Conservation (phyloP, 1,140 invertebrate genomes). For the Dreissena rostriformis region DNA sequence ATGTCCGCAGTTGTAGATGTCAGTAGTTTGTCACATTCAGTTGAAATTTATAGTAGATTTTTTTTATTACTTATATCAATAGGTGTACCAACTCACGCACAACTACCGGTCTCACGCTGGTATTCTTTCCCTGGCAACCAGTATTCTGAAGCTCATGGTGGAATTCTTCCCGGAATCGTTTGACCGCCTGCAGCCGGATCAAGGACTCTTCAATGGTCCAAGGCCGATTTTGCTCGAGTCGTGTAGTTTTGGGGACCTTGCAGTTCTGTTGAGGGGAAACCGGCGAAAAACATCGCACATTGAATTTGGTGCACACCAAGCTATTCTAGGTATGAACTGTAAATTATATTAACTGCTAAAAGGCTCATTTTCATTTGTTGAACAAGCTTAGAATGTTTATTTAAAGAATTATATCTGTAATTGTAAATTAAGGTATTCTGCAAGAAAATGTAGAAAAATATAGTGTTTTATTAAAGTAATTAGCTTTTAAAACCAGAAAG, state of each 20-base stretch:
- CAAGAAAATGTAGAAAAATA: too few relatives aligned
- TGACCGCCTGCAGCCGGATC: slow-evolving; percentile 67
- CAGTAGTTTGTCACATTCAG: too few relatives aligned
- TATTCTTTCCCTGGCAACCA: slow-evolving; percentile 65
- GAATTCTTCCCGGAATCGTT: slow-evolving; percentile 73
- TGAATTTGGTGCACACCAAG: slow-evolving; percentile 74
- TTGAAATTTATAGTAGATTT: too few relatives aligned
- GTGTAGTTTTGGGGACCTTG: slow-evolving; percentile 62
- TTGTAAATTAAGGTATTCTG: too few relatives aligned
- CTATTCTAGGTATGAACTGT: slow-evolving; percentile 28
- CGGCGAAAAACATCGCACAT: slow-evolving; percentile 61
- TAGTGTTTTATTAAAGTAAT: too few relatives aligned
- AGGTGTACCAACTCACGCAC: slow-evolving; percentile 64
- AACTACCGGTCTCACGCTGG: slow-evolving; percentile 74
- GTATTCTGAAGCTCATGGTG: slow-evolving; percentile 65
- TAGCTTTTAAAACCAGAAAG: too few relatives aligned
- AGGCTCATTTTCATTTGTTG: too few relatives aligned
- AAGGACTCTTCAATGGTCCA: slow-evolving; percentile 70
- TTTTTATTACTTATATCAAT: too few relatives aligned
- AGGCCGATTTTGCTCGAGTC: slow-evolving; percentile 70
- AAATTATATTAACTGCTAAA: too few relatives aligned
- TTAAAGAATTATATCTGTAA: too few relatives aligned
- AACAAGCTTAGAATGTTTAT: too few relatives aligned
- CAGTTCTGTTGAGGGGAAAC: slow-evolving; percentile 58
- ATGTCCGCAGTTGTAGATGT: too few relatives aligned